Evolutionary conservation across 1,140 invertebrate species (phyloP), one percentile per base, ranked within the genome.

Genomic region (Drosophila pseudoananassae): DNA sequence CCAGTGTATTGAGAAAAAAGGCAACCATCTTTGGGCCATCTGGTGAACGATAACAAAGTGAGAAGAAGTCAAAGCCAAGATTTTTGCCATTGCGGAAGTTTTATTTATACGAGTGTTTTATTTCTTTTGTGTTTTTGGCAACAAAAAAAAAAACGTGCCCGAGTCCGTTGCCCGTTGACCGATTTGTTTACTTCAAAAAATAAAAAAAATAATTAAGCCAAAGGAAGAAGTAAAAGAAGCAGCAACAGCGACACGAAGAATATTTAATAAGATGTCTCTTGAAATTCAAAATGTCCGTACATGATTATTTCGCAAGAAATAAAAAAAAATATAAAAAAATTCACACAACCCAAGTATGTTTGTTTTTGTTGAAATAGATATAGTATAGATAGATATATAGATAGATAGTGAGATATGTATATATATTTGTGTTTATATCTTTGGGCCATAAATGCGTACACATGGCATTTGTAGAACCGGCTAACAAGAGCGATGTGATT

Each of bases 161-260:
- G 71, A 58, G 72, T 56, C 60, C 71, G 53, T 75, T 75, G 70
- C 60, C 71, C 72, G 72, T 76, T 76, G 72, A 76, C 72, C 72
- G 72, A 76, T 76, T 76, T 74, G 71, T 74, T 74, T 66, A 29
- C 72, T 64, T 73, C 57, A 12, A 38, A 36, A 38, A 45, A 53
- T 45, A 40, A 54, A 50, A 40, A 36, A 4, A 36, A 36, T n/a
- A 36, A 20, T 27, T 40, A 51, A 27, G 27, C 33, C 31, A 36
- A 45, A 60, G 47, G 50, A 64, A 46, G 38, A 53, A 64, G 33
- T 46, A 46, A 43, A 61, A 61, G 63, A 69, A 31, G 38, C 31
- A 60, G 45, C 45, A 47, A 20, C 45, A 46, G 59, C 47, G 23
- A 20, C 38, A 49, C 15, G 36, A 55, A 38, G 57, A 54, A 55